phyloP scores from a whole-genome alignment of 2,888 invertebrate species.

The Eupithecia tripunctaria region DNA sequence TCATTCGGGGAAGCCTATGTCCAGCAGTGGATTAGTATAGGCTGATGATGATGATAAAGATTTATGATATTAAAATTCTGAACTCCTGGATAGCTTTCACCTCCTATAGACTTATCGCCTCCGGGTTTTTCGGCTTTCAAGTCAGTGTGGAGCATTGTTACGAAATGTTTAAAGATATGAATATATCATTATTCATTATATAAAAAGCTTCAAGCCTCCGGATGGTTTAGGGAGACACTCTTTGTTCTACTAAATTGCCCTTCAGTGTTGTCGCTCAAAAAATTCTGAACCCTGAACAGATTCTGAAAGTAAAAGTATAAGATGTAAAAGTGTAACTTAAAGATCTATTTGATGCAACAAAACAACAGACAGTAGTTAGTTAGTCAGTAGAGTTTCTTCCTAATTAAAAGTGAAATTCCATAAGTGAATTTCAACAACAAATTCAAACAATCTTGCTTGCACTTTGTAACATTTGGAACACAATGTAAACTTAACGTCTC shows the following conservation, averaged over 20 bases:
- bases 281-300: neutral
- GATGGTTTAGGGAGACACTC: neutral
- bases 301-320: slow-evolving; percentile 21
- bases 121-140: neutral
- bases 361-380: slow-evolving; percentile 1
- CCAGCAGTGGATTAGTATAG: too few species aligned
- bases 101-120: neutral
- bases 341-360: neutral
- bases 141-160: neutral
- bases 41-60: too few species aligned
- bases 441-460: neutral
- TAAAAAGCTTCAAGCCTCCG: neutral
- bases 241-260: neutral
- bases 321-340: slow-evolving; percentile 4
- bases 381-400: neutral
- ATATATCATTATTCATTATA: neutral
- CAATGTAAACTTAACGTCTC: neutral
- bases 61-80: neutral
- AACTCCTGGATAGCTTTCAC: neutral
- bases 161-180: neutral
- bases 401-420: neutral
- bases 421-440: neutral
- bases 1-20: too few species aligned
- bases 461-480: neutral
- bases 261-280: slow-evolving; percentile 11